Evolutionary conservation across 2,888 invertebrate genomes (phyloP), one percentile per base, ranked within the genome.

Genomic region (Aproaerema taeniolella): DNA sequence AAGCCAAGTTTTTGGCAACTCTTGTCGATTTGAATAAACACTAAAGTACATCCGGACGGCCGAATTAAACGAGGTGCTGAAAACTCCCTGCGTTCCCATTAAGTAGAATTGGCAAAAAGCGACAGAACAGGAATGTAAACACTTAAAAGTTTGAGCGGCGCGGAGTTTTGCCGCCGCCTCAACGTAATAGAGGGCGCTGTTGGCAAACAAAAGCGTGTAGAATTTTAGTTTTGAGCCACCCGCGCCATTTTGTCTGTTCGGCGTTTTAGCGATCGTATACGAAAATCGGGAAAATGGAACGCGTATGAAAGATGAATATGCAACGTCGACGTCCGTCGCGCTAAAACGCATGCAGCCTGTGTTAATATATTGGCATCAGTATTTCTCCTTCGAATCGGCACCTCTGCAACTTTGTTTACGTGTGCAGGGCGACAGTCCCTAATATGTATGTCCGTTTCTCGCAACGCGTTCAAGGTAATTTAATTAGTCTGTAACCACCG

Each of bases 111-210:
- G 77, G 79, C 77, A 81, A 82, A 82, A 81, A 80, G 81, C 80
- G 73, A 74, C 78, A 72, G 75, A 78, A 79, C 79, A 74, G 72
- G 71, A 83, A 79, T 80, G 77, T 81, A 83, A 83, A 81, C 81
- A 83, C 82, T 83, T 81, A 79, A 83, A 82, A 83, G 77, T 82
- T 82, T 77, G 61, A 72, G 67, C 70, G 54, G 58, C 56, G 61
- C 54, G 42, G 68, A 68, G 73, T 72, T 75, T n/a, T n/a, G n/a
- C 57, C 60, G 55, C 66, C 61, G 67, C 63, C 65, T 51, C 61
- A 52, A 52, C 57, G 67, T 70, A 72, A 71, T 69, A 76, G 76
- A 73, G 75, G 74, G 75, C 70, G 74, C 71, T 70, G 63, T 69
- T 67, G 64, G 69, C 77, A 79, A 80, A 81, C 77, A 81, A 78